These are phyloP conservation scores for Anguilla obscura DNA, from an alignment of 2,797 vertebrate species.

Conservation along the genomic window DNA sequence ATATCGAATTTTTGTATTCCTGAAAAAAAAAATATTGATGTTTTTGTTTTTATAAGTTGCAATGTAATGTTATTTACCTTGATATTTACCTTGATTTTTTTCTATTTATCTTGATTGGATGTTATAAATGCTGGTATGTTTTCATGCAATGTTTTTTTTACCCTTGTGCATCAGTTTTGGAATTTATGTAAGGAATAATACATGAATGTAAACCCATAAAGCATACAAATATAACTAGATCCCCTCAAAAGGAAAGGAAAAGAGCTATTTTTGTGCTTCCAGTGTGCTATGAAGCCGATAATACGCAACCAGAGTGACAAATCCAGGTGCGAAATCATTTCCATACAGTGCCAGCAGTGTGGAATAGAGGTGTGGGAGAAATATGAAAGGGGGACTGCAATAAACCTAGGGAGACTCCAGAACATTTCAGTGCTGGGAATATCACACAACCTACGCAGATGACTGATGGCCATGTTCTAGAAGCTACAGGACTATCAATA, in stretches of 20 bases:
- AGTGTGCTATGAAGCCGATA: background rate
- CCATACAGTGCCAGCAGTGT: conserved; percentile 11
- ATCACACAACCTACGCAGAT: background rate
- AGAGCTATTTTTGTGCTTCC: background rate
- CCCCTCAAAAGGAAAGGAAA: background rate
- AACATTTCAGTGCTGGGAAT: background rate
- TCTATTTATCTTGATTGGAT: too few relatives aligned
- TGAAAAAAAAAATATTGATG: too few relatives aligned
- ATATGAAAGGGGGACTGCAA: background rate
- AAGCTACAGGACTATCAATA: background rate
- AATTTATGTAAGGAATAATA: background rate
- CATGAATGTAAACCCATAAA: background rate
- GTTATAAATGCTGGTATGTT: too few relatives aligned
- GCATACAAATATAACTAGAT: background rate
- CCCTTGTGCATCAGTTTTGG: background rate
- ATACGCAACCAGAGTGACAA: background rate
- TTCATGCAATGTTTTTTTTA: background rate
- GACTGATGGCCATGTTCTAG: background rate
- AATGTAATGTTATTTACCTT: too few relatives aligned
- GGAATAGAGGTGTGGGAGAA: background rate
- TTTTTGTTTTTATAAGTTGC: too few relatives aligned
- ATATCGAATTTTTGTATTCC: too few relatives aligned
- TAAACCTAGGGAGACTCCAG: background rate
- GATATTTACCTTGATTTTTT: too few relatives aligned
- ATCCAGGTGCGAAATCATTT: conserved; percentile 22